Evolutionary conservation across 2,113 vertebrate species (phyloP), one percentile per base, ranked within the genome.

Genomic region (Monopterus albus): DNA sequence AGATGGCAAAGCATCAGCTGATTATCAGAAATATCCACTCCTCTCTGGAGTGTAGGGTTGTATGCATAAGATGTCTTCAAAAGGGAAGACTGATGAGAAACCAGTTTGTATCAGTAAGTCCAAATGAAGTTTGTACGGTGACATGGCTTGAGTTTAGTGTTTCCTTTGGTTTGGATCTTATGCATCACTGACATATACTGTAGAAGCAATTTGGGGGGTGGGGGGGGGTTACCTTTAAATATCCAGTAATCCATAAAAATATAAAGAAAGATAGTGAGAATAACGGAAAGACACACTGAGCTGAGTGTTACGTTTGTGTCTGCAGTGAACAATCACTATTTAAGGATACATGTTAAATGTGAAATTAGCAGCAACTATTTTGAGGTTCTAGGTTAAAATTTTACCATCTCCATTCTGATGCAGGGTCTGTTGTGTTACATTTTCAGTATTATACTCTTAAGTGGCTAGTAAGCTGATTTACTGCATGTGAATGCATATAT

Each of bases 21-120:
- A 65, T 77, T 71, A 68, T 65, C 43, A 40, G 39, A 72, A 65
- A 75, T 50, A 65, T 55, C 69, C 55, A 17, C 63, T 72, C 52
- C 60, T 50, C 66, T 75, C 62, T 39, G 6, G 29, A 69, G 20
- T 20, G 6, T 39, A 18, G 55, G 50, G 50, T 31, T 62, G 69
- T 39, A 20, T 51, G 67, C 73, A 65, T 67, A 72, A 29, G 28
- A 55, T 31, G 46, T 46, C 47, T 75, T 62, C 39, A 68, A 62
- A 77, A 79, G 71, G 60, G 50, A 78, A 66, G 57, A 18, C 56
- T 71, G 65, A 78, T 75, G 57, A 75, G 71, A 85, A 82, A 76
- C 61, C 59, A 85, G 21, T 83, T 81, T 78, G 60, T 81, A 60
- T 81, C 39, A 14, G 35, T 53, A 73, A 75, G 38, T 86, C 60